These are phyloP conservation scores for Ischnus inquisitorius DNA, from an alignment of 2,888 invertebrate genomes.

Conservation along the genomic window DNA sequence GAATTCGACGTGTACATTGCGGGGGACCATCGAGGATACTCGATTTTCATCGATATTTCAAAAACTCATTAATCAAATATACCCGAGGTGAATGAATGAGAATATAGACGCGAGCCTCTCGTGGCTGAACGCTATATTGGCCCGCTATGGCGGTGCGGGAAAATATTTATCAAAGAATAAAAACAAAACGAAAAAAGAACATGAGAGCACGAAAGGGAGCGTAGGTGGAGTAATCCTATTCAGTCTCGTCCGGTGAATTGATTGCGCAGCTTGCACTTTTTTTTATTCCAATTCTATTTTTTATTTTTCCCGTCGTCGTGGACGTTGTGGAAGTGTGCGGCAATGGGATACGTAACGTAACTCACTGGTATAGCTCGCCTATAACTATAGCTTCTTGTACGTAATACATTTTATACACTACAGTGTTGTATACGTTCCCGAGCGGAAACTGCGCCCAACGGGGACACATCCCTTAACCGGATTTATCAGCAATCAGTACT, in stretches of 20 bases:
- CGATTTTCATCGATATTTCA: constrained; percentile 18
- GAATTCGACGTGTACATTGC: neutral
- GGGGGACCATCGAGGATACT: neutral
- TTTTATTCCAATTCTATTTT: constrained; percentile 32
- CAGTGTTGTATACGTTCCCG: neutral
- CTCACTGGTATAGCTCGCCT: neutral
- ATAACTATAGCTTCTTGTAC: neutral
- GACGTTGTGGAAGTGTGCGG: constrained; percentile 11
- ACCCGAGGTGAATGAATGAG: constrained; percentile 40
- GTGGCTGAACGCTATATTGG: constrained; percentile 13
- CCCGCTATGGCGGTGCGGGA: constrained; percentile 17
- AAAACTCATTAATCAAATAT: constrained; percentile 48
- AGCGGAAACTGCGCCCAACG: constrained; percentile 12
- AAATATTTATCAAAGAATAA: neutral
- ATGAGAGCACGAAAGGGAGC: constrained; percentile 27
- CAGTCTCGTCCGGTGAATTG: constrained; percentile 49
- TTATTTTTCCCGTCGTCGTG: constrained; percentile 20
- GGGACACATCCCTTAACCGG: constrained; percentile 45
- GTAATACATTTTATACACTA: neutral
- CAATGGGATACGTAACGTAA: constrained; percentile 33
- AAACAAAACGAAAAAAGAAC: constrained; percentile 43
- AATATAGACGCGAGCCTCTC: neutral
- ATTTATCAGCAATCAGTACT: constrained; percentile 70
- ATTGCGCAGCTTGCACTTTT: constrained; percentile 53
- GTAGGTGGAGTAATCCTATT: constrained; percentile 51